Base-by-base conservation (phyloP, 2,888 invertebrate species). In the Pteria penguin region DNA sequence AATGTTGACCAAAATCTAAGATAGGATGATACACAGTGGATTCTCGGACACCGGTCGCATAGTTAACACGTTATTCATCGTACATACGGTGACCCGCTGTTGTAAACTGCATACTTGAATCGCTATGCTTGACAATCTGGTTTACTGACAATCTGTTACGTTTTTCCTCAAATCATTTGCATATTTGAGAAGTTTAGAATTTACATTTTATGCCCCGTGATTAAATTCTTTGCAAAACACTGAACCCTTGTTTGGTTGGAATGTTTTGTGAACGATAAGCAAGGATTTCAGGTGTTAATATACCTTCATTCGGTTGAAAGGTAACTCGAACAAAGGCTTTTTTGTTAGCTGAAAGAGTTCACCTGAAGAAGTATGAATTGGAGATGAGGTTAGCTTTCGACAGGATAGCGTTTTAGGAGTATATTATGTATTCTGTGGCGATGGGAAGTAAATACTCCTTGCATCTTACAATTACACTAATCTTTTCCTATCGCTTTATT, bases 61-160 rank as follows among this genome's bases (percentile, higher is more conserved):
- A 60, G 27, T 29, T 60, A 60, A 22, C 24, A 18, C 60, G 27
- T 60, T 60, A 60, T 60, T 60, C 60, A 60, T 60, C 60, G 45
- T 18, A 45, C 45, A 14, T 45, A 45, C 8, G 45, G 45, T 45
- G 11, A 45, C 45, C 45, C 18, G 45, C 45, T 14, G 45, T 36
- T 36, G 45, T 11, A 36, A 36, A 14, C 45, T 14, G 18, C 45
- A 45, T 45, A 45, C 45, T 45, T 45, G 18, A 45, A 45, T 45
- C 45, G 18, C 45, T 18, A 18, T 14, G 45, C 8, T 14, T 14
- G 45, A n/a, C n/a, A n/a, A n/a, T n/a, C n/a, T n/a, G n/a, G n/a
- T n/a, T n/a, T n/a, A n/a, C n/a, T 24, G 27, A 60, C 60, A 26
- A 60, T 60, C 60, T 60, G 60, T 26, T 60, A 60, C 60, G 27